These are phyloP conservation scores for Poecilobothrus nobilitatus DNA, from an alignment of 2,888 invertebrate genomes.

Conservation along the genomic window DNA sequence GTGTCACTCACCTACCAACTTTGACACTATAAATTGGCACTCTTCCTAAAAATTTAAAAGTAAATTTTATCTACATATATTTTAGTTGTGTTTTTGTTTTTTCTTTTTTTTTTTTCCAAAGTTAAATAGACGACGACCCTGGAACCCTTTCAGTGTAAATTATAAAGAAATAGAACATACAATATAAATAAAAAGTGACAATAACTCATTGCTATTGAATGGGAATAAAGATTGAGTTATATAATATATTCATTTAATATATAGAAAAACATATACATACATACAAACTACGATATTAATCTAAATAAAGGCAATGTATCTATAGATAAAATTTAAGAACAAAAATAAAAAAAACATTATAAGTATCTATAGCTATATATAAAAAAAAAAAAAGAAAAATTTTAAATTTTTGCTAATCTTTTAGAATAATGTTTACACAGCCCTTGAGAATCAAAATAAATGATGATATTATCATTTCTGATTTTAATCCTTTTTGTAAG, in stretches of 20 bases:
- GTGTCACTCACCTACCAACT: slow-evolving; percentile 3
- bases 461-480: background rate
- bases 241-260: too few species aligned
- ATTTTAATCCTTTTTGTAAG: background rate
- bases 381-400: background rate
- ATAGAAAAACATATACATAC: too few species aligned
- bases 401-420: background rate
- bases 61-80: too few species aligned
- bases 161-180: background rate
- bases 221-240: too few species aligned
- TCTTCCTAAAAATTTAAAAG: background rate
- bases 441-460: slow-evolving; percentile 4
- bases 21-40: slow-evolving; percentile 1
- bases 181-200: too few species aligned
- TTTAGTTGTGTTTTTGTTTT: background rate
- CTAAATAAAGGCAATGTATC: too few species aligned
- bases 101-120: background rate
- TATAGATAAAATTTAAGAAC: too few species aligned
- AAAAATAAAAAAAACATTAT: too few species aligned
- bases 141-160: background rate
- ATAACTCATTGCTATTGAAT: too few species aligned
- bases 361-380: background rate
- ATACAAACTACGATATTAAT: too few species aligned
- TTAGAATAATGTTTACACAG: slow-evolving; percentile 2
- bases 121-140: background rate